Percentiles rank a stretch among this genome's conserved stretches.
Conservation (phyloP, 2,888 invertebrate genomes). For the Heliconius hortense region DNA sequence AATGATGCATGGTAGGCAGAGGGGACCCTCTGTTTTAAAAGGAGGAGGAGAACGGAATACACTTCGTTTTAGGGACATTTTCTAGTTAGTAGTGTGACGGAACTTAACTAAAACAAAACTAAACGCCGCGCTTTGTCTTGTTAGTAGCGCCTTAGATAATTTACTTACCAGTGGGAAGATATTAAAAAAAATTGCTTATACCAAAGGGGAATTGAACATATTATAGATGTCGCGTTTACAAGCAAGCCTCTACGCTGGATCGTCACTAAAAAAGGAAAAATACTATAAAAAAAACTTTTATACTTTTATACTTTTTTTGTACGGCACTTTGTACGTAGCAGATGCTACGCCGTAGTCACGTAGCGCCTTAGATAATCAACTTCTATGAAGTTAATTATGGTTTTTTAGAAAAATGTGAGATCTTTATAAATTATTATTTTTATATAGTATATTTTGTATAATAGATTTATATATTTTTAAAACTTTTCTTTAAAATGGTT, state of each 20-base stretch:
- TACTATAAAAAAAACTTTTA: background rate
- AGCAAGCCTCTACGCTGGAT: background rate
- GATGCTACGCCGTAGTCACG: slow-evolving; percentile 51
- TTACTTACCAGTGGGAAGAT: background rate
- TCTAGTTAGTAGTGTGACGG: background rate
- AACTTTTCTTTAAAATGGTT: too few relatives aligned
- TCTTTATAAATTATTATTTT: too few relatives aligned
- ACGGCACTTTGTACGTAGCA: slow-evolving; percentile 1
- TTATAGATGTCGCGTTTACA: background rate
- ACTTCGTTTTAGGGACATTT: background rate
- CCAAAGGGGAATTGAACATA: too few relatives aligned
- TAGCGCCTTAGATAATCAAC: slow-evolving; percentile 42
- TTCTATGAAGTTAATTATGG: background rate
- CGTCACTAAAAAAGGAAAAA: background rate
- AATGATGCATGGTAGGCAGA: background rate
- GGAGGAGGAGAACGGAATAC: background rate
- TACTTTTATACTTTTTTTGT: background rate
- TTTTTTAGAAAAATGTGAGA: background rate
- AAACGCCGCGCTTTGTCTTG: background rate
- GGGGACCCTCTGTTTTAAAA: background rate
- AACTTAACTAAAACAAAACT: too few relatives aligned
- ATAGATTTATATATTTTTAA: too few relatives aligned
- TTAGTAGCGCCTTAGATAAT: too few relatives aligned
- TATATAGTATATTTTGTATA: too few relatives aligned
- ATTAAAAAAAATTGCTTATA: too few relatives aligned